phyloP scores from a whole-genome alignment of 2,113 vertebrate species.

The Phrynosoma platyrhinos region DNA sequence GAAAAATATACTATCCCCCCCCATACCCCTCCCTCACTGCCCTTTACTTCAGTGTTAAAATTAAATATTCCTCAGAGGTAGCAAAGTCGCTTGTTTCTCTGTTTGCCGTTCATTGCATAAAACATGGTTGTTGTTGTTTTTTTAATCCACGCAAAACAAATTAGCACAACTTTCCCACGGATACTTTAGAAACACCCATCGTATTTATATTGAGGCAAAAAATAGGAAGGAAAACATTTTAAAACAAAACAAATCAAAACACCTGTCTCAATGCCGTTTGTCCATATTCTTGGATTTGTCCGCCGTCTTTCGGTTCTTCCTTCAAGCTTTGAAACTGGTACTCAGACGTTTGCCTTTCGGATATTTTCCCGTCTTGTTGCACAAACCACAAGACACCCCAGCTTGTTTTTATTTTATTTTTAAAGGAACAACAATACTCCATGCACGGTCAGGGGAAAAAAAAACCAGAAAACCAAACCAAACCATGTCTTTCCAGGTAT shows the following conservation, averaged over 20 bases:
- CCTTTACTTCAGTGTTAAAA: constrained; percentile 67
- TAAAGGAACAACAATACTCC: constrained; percentile 58
- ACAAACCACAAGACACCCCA: constrained; percentile 74
- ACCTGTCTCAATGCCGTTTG: constrained; percentile 23
- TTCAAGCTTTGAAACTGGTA: constrained; percentile 45
- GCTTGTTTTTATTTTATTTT: constrained; percentile 43
- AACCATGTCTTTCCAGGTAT: constrained; percentile 69
- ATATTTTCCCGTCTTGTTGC: constrained; percentile 64
- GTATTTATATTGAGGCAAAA: constrained; percentile 65
- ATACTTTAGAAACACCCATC: constrained; percentile 23
- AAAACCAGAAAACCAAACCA: constrained; percentile 43
- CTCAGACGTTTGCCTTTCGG: constrained; percentile 21
- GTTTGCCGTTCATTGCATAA: constrained; percentile 42
- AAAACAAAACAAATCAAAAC: constrained; percentile 52
- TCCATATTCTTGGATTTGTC: constrained; percentile 60
- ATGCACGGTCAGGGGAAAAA: constrained; percentile 76
- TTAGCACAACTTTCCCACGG: constrained; percentile 28
- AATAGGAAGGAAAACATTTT: constrained; percentile 45
- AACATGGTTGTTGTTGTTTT: neutral
- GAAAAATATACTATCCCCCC: constrained; percentile 53
- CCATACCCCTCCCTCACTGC: neutral
- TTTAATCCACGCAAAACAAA: constrained; percentile 24
- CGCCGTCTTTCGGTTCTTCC: constrained; percentile 59
- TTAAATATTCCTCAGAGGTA: constrained; percentile 63
- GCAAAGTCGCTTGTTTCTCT: constrained; percentile 17